Percentiles rank a stretch among this genome's conserved stretches.
Conservation (phyloP, 2,888 invertebrate species). For the Bursaphelenchus okinawaensis region DNA sequence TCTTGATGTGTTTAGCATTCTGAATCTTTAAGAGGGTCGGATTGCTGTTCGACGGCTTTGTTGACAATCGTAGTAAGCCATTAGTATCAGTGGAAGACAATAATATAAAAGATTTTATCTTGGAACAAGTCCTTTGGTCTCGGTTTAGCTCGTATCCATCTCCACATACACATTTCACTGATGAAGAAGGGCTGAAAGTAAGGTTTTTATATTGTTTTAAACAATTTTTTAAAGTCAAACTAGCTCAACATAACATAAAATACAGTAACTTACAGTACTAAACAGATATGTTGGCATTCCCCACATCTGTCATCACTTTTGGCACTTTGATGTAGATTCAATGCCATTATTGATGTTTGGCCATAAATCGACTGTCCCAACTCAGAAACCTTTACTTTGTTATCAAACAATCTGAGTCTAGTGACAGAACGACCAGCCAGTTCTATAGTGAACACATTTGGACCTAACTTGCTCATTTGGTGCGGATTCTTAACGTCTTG, state of each 20-base stretch:
- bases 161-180: conserved; percentile 21
- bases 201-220: no score
- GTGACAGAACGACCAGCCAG: conserved; percentile 26
- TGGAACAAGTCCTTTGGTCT: conserved; percentile 14
- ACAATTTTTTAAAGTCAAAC: no score
- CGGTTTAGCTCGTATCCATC: conserved; percentile 18
- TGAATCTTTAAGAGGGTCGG: conserved; percentile 10
- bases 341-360: conserved; percentile 22
- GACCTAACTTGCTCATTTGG: conserved; percentile 18
- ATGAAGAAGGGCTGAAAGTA: conserved; percentile 12
- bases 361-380: conserved; percentile 21
- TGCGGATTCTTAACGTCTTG: conserved; percentile 14
- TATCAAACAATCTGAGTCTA: conserved; percentile 12
- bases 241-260: no score
- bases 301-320: conserved; percentile 7
- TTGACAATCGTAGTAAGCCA: conserved; percentile 28
- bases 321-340: background rate
- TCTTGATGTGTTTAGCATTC: background rate
- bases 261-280: conserved; percentile 19
- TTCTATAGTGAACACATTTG: conserved; percentile 20
- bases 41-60: background rate
- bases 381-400: background rate
- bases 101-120: background rate
- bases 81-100: conserved; percentile 2
- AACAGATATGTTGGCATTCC: conserved; percentile 29